Evolutionary conservation across 2,113 vertebrate genomes (phyloP).

Genomic region (Acanthochromis polyacanthus): DNA sequence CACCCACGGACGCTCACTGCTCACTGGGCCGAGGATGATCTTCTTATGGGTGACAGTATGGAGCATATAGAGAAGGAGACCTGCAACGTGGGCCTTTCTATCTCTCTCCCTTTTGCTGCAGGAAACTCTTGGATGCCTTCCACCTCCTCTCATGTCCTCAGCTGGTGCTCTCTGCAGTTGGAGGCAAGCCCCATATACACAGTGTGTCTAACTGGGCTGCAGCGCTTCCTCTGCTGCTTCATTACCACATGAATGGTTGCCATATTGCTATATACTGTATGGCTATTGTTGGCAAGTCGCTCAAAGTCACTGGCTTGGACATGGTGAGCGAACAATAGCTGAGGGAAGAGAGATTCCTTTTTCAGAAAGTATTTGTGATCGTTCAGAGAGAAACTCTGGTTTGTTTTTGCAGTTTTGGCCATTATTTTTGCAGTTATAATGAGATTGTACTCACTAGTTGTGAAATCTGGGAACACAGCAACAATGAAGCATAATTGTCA

Average conservation of each 20-base stretch:
- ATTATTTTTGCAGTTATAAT: background rate
- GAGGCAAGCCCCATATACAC: conserved; percentile 35
- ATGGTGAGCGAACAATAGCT: conserved; percentile 41
- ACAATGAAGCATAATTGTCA: background rate
- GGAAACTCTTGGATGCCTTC: conserved; percentile 66
- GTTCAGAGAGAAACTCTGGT: background rate
- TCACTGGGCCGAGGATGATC: conserved; percentile 68
- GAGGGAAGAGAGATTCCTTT: conserved; percentile 10
- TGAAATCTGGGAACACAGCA: background rate
- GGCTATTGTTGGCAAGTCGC: conserved; percentile 65
- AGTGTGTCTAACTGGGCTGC: conserved; percentile 46
- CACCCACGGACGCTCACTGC: conserved; percentile 30
- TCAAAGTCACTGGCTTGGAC: conserved; percentile 62
- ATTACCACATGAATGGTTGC: conserved; percentile 77
- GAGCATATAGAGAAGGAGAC: conserved; percentile 60
- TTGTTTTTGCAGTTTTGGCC: background rate
- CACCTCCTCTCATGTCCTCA: conserved; percentile 63
- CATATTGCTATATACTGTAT: conserved; percentile 66
- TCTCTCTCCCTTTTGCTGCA: conserved; percentile 9
- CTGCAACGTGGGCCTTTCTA: conserved; percentile 43
- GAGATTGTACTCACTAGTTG: background rate
- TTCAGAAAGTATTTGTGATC: conserved; percentile 1
- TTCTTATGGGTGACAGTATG: conserved; percentile 78
- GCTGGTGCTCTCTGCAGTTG: conserved; percentile 64
- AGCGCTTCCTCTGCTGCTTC: conserved; percentile 65